Evolutionary conservation across 2,797 vertebrate genomes (phyloP), one percentile per base, ranked within the genome.

Genomic region (Phrynocephalus forsythii): DNA sequence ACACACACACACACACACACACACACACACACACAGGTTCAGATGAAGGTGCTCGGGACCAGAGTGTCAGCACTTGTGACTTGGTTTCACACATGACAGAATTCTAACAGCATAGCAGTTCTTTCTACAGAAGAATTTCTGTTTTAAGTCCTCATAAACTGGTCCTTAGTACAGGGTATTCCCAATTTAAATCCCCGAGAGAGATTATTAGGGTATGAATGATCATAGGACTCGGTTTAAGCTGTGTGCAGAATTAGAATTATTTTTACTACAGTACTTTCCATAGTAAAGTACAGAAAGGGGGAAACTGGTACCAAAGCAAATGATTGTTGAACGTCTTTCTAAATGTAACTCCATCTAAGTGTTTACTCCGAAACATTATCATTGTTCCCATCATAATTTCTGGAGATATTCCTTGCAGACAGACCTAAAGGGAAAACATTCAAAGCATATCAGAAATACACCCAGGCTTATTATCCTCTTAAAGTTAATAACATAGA

Each of bases 401-500:
- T 11, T 63, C 16, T 33, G 4, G 18, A 80, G 60, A 10, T 63
- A 38, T 18, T 22, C 1, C 9, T 56, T 79, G 78, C 15, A 18
- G 26, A 20, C 16, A 5, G 52, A 8, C 18, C 79, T 7, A 9
- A 80, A 63, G 56, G 56, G 33, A 80, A 3, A 3, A 26, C 79
- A 81, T 66, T 26, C 9, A 13, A 38, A 26, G 56, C 60, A 33
- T 16, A 18, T 66, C 38, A 66, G 2, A 33, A 38, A 16, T 63
- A n/a, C n/a, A 1, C 56, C 63, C 78, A 63, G 56, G 6, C 8
- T 81, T 38, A 26, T 93, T 75, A 83, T 82, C 15, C 89, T 67
- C 44, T 68, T 52, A 66, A 8, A 22, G 72, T 85, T 92, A 93
- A 93, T 93, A 92, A 93, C 89, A 87, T 3, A 63, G 18, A 18